Evolutionary conservation across 2,797 vertebrate genomes (phyloP).

Genomic region (Sebastes taczanowskii): DNA sequence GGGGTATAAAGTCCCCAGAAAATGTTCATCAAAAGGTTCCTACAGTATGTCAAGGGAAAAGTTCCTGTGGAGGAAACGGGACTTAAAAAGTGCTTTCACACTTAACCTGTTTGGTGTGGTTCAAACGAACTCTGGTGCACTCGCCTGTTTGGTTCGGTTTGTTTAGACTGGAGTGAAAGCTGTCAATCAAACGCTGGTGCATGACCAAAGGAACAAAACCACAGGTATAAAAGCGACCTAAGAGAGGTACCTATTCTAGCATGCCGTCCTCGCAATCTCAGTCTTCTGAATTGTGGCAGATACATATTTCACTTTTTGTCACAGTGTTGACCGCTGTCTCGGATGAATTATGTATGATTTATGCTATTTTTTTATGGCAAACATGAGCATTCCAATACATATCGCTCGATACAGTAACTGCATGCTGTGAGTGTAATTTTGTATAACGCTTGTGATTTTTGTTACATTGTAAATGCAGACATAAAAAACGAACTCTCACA

Average conservation of each 20-base stretch:
- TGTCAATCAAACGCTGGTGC: too few species aligned
- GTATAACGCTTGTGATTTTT: background rate
- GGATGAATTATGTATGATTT: background rate
- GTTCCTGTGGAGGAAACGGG: accelerated
- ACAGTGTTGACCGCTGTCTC: background rate
- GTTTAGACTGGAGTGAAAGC: too few species aligned
- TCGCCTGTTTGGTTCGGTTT: too few species aligned
- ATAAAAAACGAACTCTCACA: background rate
- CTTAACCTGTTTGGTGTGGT: background rate
- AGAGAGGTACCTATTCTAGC: background rate
- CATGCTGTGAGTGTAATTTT: background rate
- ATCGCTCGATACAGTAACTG: background rate
- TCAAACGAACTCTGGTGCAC: background rate
- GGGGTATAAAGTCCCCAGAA: too few species aligned
- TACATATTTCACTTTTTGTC: background rate
- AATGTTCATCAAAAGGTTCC: too few species aligned
- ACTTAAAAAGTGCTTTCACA: background rate
- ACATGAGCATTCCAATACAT: background rate
- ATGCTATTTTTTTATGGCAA: background rate
- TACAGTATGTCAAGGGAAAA: too few species aligned
- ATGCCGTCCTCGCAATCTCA: background rate
- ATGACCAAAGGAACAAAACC: background rate
- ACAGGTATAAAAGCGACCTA: background rate
- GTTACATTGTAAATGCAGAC: background rate
- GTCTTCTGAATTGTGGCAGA: background rate